Evolutionary conservation across 2,888 invertebrate species (phyloP).

Genomic region (Strigamia crassipes): DNA sequence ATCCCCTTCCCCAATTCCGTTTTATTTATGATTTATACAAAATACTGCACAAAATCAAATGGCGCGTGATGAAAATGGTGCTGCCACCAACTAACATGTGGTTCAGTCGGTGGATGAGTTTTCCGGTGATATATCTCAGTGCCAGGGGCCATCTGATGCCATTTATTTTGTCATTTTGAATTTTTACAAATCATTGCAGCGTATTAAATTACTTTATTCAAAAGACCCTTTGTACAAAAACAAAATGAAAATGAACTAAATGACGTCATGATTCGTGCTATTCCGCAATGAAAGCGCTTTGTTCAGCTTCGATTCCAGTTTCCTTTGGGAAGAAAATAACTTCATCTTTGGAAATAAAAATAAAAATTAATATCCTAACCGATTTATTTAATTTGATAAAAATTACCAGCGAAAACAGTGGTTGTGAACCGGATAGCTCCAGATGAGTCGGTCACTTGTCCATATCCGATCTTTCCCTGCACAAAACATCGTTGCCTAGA

Average conservation of each 20-base stretch:
- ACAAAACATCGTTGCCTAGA: background rate
- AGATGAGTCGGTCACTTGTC: background rate
- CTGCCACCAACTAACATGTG: background rate
- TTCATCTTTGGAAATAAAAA: background rate
- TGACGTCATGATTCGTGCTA: background rate
- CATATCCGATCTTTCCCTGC: background rate
- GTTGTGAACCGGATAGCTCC: background rate
- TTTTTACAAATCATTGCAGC: no score
- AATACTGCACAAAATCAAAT: no score
- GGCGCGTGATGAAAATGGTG: background rate
- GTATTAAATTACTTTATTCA: no score
- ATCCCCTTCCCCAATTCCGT: no score
- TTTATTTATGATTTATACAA: no score
- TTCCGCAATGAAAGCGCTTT: background rate
- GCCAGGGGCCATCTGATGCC: slow-evolving; percentile 4
- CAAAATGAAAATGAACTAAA: background rate
- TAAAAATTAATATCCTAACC: background rate
- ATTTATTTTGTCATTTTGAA: background rate
- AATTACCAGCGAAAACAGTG: background rate
- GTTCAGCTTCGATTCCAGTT: background rate
- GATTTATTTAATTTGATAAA: no score
- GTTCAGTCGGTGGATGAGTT: background rate
- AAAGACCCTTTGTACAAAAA: background rate
- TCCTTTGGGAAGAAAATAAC: background rate
- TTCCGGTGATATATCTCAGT: background rate